A percentile compares a stretch with the other conserved stretches of the same genome.
phyloP scores from a whole-genome alignment of 2,888 invertebrate genomes.

The Diarsia mendica region DNA sequence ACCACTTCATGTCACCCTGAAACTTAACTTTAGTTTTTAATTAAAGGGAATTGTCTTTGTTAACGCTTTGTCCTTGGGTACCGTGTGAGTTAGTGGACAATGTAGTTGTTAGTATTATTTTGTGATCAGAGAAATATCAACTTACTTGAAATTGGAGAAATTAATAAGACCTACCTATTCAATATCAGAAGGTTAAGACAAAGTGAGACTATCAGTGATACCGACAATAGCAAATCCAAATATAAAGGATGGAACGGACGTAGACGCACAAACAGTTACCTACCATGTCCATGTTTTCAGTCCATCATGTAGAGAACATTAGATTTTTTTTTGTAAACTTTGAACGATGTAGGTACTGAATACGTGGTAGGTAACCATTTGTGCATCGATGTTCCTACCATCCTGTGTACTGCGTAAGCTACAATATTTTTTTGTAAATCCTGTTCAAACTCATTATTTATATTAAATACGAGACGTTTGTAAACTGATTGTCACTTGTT shows the following conservation, averaged over 20 bases:
- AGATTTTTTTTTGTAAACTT: too few relatives aligned
- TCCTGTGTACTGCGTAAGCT: neutral
- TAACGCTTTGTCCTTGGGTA: constrained; percentile 40
- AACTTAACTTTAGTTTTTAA: constrained; percentile 85
- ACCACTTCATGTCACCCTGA: constrained; percentile 80
- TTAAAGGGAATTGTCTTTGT: constrained; percentile 78
- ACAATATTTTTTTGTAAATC: neutral
- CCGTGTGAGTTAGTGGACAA: constrained; percentile 38
- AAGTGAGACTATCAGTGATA: neutral
- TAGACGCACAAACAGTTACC: too few relatives aligned
- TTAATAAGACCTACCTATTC: neutral
- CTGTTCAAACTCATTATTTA: neutral
- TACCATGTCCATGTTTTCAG: too few relatives aligned
- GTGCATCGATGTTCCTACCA: neutral
- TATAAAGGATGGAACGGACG: neutral
- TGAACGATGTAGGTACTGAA: neutral
- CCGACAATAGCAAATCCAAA: neutral
- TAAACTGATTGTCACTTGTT: neutral
- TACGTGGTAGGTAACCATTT: neutral
- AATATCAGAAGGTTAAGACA: neutral
- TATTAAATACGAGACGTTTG: neutral
- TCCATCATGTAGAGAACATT: neutral
- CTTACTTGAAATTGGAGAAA: constrained; percentile 7
- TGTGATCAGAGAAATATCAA: neutral
- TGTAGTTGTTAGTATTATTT: constrained; percentile 10